These are phyloP conservation scores for Trypoxylus dichotomus DNA, from an alignment of 1,140 invertebrate species.

Conservation along the genomic window DNA sequence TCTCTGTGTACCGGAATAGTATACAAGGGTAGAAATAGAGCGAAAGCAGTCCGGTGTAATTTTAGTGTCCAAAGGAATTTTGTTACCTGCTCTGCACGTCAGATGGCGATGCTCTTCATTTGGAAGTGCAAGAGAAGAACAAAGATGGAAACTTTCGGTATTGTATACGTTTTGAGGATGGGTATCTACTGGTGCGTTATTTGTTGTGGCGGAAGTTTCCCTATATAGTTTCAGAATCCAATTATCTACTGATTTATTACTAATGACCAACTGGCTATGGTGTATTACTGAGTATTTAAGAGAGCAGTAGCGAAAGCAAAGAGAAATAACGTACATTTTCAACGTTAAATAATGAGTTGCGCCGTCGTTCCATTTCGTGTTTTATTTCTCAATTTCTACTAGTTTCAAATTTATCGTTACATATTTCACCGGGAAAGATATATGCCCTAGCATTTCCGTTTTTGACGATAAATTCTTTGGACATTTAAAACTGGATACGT, in stretches of 20 bases:
- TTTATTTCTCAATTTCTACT: background rate
- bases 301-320: background rate
- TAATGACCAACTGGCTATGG: constrained; percentile 20
- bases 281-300: constrained; percentile 14
- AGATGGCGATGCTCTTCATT: background rate
- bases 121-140: background rate
- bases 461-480: constrained; percentile 1
- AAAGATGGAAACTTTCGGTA: background rate
- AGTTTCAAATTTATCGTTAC: constrained; percentile 3
- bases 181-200: background rate
- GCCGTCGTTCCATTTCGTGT: background rate
- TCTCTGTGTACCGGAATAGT: background rate
- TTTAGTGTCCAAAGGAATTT: background rate
- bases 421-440: background rate
- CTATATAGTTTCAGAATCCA: constrained; percentile 24
- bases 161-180: background rate
- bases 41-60: background rate
- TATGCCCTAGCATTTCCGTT: background rate
- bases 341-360: constrained; percentile 21
- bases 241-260: constrained; percentile 27
- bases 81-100: background rate
- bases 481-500: constrained; percentile 2
- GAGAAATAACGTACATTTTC: constrained; percentile 10
- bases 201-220: constrained; percentile 26
- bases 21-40: background rate